Percentiles rank a stretch among this genome's conserved stretches.
phyloP scores from a whole-genome alignment of 2,888 invertebrate genomes.

The Morpho deidamia region DNA sequence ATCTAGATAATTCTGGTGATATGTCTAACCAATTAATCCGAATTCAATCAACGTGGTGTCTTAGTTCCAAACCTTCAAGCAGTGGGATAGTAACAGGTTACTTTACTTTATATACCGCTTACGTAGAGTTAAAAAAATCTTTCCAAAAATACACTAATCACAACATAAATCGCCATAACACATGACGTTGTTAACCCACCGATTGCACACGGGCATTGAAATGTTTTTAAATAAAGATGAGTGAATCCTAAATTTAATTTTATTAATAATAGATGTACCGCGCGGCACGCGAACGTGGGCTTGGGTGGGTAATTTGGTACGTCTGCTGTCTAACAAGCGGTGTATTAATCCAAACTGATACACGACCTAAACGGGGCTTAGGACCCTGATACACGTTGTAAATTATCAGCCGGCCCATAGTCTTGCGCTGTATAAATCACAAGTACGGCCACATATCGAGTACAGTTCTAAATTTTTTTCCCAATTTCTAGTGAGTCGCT shows the following conservation, averaged over 20 bases:
- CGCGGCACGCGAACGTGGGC: slow-evolving; percentile 31
- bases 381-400: too few relatives aligned
- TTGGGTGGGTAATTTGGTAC: slow-evolving; percentile 16
- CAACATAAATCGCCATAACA: slow-evolving; percentile 21
- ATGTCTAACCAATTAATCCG: too few relatives aligned
- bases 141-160: slow-evolving; percentile 9
- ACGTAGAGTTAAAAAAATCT: neutral
- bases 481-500: too few relatives aligned
- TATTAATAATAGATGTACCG: slow-evolving; percentile 34
- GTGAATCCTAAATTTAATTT: slow-evolving; percentile 38
- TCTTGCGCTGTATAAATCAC: too few relatives aligned
- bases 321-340: neutral
- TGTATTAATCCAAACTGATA: neutral
- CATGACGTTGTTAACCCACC: slow-evolving; percentile 21
- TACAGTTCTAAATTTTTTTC: too few relatives aligned
- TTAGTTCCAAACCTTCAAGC: too few relatives aligned
- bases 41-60: too few relatives aligned
- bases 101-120: neutral
- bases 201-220: slow-evolving; percentile 36
- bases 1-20: too few relatives aligned
- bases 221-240: slow-evolving; percentile 40
- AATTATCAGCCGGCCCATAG: too few relatives aligned
- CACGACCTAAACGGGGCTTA: too few relatives aligned
- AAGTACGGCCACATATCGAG: too few relatives aligned
- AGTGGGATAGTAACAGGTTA: too few relatives aligned